Conservation (phyloP, 2,113 vertebrate genomes). For the Entomyzon cyanotis region DNA sequence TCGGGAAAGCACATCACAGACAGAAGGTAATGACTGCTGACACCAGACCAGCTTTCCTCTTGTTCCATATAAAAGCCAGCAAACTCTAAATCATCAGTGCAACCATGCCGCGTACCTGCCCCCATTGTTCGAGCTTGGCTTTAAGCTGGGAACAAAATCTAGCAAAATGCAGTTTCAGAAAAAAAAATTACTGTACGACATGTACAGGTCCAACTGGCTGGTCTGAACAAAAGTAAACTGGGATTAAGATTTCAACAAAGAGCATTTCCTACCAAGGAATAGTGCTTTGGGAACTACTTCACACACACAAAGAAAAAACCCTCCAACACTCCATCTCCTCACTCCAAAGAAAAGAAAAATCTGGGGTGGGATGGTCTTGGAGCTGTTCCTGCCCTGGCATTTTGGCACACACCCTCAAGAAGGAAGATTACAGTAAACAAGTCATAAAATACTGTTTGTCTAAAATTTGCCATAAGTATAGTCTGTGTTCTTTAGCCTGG, state of each 20-base stretch:
- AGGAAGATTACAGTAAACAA: not conserved
- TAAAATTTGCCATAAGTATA: not conserved
- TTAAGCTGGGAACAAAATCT: constrained; percentile 35
- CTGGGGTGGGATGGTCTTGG: not conserved
- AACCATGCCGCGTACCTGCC: constrained; percentile 4
- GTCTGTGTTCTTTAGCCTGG: not conserved
- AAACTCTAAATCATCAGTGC: constrained; percentile 49
- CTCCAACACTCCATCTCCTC: no score
- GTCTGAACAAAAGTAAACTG: not conserved
- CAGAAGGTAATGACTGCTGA: constrained; percentile 47
- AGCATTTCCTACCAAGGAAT: not conserved
- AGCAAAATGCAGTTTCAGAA: constrained; percentile 33
- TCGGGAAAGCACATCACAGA: constrained; percentile 47
- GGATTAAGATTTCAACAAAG: not conserved
- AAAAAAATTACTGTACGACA: not conserved
- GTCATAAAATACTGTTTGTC: not conserved
- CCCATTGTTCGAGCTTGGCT: constrained; percentile 39
- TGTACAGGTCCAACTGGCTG: not conserved
- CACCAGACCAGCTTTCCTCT: constrained; percentile 33
- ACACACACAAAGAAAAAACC: not conserved
- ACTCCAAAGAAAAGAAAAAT: not conserved
- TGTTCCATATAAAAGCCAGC: constrained; percentile 46
- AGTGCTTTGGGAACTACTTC: not conserved
- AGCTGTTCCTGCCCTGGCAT: not conserved
- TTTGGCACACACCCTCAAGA: not conserved